Base-by-base conservation (phyloP, 2,888 invertebrate species). In the Cynaeus angustus region DNA sequence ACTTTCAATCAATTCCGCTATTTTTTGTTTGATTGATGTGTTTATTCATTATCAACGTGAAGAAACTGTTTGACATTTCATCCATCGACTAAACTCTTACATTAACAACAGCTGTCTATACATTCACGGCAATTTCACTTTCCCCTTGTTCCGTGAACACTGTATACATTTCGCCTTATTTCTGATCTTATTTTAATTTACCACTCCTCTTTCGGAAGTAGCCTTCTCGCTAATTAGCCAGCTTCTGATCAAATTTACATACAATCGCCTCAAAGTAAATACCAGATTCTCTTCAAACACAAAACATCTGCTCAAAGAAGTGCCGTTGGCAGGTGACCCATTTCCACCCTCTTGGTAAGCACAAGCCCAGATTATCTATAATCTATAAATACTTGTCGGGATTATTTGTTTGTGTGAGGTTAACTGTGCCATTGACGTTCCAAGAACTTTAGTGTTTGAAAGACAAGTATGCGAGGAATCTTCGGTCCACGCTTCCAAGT, bases 331-430 rank as follows among this genome's bases (percentile, higher is more conserved):
- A 41, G 41, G 41, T 41, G 41, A 41, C 41, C 41, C 41, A 41
- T n/a, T 41, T 41, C 33, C 41, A 41, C 41, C 41, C 41, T n/a
- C 41, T 12, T 33, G 41, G n/a, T 12, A 41, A 12, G 3, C 12
- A n/a, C 41, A 41, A 41, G 41, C 5, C 41, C 9, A 41, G 41
- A 41, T 41, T 41, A 12, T 10, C 12, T 41, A 10, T 33, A 13
- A 52, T 53, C 53, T 53, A 55, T 55, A 55, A 55, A 55, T 55
- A 55, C 37, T 8, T 21, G 12, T 48, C 33, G 14, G 55, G 26
- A 55, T 55, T 55, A 33, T 55, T 55, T 55, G 37, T 55, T 50
- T 55, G 55, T 55, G 33, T 8, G 55, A 55, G 37, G 53, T 33
- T 33, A n/a, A 33, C 33, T n/a, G 33, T 33, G 33, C 3, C 33